A percentile compares a stretch with the other conserved stretches of the same genome.
phyloP scores from a whole-genome alignment of 2,113 vertebrate genomes.

The Osmerus mordax region DNA sequence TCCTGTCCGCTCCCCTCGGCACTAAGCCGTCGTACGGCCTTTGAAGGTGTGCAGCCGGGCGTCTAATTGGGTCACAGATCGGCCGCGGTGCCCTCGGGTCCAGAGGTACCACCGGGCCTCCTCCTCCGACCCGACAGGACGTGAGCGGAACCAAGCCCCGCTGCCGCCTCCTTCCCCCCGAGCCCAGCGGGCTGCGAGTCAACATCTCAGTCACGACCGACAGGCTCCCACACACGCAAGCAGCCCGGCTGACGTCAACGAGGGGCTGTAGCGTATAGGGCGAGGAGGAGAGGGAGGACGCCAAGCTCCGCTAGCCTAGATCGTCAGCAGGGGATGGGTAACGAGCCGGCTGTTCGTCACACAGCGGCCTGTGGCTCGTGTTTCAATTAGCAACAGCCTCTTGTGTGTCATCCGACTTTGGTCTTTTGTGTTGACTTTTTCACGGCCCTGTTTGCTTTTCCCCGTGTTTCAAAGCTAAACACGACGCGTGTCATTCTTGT shows the following conservation, averaged over 20 bases:
- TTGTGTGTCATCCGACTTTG: too few relatives aligned
- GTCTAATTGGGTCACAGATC: constrained; percentile 71
- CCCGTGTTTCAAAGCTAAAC: too few relatives aligned
- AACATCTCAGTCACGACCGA: constrained; percentile 22
- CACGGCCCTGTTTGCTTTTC: too few relatives aligned
- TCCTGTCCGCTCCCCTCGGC: constrained; percentile 64
- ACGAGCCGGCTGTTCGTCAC: background rate
- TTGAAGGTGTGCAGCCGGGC: constrained; percentile 68
- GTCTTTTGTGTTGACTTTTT: too few relatives aligned
- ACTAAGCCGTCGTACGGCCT: constrained; percentile 66
- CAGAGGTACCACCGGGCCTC: constrained; percentile 39
- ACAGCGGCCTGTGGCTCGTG: background rate
- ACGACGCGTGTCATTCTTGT: too few relatives aligned
- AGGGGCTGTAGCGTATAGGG: constrained; percentile 23
- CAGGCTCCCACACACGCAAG: constrained; percentile 8
- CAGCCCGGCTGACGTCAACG: constrained; percentile 27
- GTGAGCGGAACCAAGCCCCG: constrained; percentile 29
- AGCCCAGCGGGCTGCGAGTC: constrained; percentile 18
- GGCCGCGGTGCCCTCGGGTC: constrained; percentile 60
- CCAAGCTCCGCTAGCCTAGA: constrained; percentile 19
- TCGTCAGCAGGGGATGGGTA: constrained; percentile 5
- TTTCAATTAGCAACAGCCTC: too few relatives aligned
- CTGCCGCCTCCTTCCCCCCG: background rate
- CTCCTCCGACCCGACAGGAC: constrained; percentile 44
- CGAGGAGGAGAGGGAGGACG: background rate